Conservation (phyloP, 2,797 vertebrate species). For the Coccyzus lansbergi region DNA sequence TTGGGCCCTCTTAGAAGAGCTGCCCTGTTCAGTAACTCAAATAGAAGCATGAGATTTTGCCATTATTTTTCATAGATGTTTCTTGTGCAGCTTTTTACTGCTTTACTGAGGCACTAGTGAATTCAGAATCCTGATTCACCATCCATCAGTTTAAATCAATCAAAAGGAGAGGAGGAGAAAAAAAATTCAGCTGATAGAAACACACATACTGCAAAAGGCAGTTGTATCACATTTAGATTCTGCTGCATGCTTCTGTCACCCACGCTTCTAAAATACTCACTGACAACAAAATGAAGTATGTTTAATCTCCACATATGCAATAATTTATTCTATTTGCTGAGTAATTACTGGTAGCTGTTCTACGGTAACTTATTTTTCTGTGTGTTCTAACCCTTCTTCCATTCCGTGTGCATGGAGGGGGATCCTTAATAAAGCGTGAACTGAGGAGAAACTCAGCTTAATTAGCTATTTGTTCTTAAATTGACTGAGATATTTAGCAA, state of each 20-base stretch:
- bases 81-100: neutral
- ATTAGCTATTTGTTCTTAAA: neutral
- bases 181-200: neutral
- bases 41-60: neutral
- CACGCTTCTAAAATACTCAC: conserved; percentile 13
- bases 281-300: conserved; percentile 25
- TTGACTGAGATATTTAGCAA: neutral
- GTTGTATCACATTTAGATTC: conserved; percentile 43
- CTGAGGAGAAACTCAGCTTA: neutral
- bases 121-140: neutral
- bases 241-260: neutral
- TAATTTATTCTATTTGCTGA: conserved; percentile 14
- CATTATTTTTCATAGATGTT: neutral
- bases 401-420: neutral
- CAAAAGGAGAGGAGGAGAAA: neutral
- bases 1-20: neutral
- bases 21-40: neutral
- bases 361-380: neutral
- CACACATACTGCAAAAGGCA: neutral
- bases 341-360: neutral
- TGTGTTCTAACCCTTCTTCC: neutral
- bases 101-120: neutral
- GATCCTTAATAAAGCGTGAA: neutral
- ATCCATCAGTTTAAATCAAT: conserved; percentile 17
- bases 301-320: conserved; percentile 18